Conservation (phyloP, 2,888 invertebrate genomes). For the Drosophila leonis region DNA sequence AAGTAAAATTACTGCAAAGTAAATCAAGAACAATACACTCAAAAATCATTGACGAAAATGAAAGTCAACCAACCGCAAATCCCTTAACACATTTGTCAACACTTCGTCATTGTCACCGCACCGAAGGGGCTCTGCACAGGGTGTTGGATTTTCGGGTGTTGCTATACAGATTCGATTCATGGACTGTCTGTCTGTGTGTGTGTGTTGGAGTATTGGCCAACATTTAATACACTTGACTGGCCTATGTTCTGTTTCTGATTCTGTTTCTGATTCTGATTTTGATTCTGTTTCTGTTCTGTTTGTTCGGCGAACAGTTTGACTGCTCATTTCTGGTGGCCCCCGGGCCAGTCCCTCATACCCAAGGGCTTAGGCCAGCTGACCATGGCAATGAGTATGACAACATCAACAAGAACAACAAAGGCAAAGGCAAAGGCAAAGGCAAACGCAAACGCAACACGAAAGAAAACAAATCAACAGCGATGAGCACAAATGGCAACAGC, state of each 20-base stretch:
- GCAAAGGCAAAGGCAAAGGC: background rate
- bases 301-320: slow-evolving; percentile 19
- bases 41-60: slow-evolving; percentile 62
- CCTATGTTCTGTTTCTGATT: slow-evolving; percentile 18
- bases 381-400: slow-evolving; percentile 36
- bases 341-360: slow-evolving; percentile 2
- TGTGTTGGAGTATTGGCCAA: slow-evolving; percentile 51
- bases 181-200: slow-evolving; percentile 24
- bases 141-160: slow-evolving; percentile 18
- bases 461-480: slow-evolving; percentile 75
- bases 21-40: slow-evolving; percentile 71
- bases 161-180: slow-evolving; percentile 30
- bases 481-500: slow-evolving; percentile 71
- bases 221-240: slow-evolving; percentile 74
- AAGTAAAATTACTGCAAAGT: slow-evolving; percentile 36
- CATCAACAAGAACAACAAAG: slow-evolving; percentile 25
- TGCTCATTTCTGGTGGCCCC: slow-evolving; percentile 36
- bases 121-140: slow-evolving; percentile 18
- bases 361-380: slow-evolving; percentile 42
- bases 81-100: slow-evolving; percentile 84
- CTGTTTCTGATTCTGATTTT: background rate
- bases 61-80: slow-evolving; percentile 81
- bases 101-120: slow-evolving; percentile 82
- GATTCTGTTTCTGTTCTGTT: slow-evolving; percentile 16
- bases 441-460: slow-evolving; percentile 12